A percentile compares a stretch with the other conserved stretches of the same genome.
Evolutionary conservation across 2,113 vertebrate genomes (phyloP).

Genomic region (Loxodonta africana): DNA sequence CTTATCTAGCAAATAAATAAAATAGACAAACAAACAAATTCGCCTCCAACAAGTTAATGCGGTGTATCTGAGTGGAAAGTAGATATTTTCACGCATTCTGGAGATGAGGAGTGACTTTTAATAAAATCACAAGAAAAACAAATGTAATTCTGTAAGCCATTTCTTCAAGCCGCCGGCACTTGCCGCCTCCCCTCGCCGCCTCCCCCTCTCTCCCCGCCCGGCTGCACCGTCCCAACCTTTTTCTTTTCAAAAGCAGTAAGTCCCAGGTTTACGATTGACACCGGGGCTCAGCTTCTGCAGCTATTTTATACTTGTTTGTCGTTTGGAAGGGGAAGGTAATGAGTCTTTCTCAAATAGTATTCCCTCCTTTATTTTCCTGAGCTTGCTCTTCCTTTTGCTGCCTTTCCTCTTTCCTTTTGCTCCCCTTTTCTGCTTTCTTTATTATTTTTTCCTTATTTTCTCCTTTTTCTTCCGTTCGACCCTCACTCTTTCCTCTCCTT

Average conservation of each 20-base stretch:
- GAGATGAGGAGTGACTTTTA: conserved; percentile 98
- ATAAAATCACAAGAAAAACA: conserved; percentile 99
- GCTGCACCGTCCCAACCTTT: conserved; percentile 80
- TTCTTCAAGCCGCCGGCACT: conserved; percentile 91
- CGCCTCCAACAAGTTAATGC: conserved; percentile 97
- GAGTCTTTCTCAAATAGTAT: conserved; percentile 85
- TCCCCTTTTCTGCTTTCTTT: not conserved
- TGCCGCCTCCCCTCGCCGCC: conserved; percentile 67
- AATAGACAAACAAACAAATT: conserved; percentile 99
- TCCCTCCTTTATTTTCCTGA: conserved; percentile 70
- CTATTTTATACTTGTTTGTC: conserved; percentile 79
- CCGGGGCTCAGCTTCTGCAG: conserved; percentile 82
- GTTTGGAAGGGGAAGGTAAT: conserved; percentile 79
- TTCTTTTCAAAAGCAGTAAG: conserved; percentile 83
- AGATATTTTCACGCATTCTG: conserved; percentile 98
- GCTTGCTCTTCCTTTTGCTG: not conserved
- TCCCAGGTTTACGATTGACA: conserved; percentile 83
- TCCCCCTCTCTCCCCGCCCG: conserved; percentile 13
- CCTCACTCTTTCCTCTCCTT: not conserved
- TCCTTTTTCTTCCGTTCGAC: not conserved
- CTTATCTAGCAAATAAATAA: conserved; percentile 97
- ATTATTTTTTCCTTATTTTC: not conserved
- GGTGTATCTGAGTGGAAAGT: conserved; percentile 99
- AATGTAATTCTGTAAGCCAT: conserved; percentile 98
- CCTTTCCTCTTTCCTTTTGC: not conserved